These are phyloP conservation scores for Lepas anatifera DNA, from an alignment of 2,888 invertebrate species.

Conservation along the genomic window DNA sequence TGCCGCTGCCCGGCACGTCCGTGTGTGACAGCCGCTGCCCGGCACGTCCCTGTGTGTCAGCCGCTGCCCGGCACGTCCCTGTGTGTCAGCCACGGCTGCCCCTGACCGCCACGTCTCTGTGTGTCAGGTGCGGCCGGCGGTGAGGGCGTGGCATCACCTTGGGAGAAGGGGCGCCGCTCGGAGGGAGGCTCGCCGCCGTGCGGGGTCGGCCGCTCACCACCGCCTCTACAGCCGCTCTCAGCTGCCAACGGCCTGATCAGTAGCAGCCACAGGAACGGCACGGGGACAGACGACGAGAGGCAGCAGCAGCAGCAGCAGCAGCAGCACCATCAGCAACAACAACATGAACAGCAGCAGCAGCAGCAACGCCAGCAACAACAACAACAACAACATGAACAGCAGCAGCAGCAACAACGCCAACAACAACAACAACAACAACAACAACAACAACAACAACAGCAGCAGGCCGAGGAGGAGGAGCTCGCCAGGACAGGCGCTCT, in stretches of 20 bases:
- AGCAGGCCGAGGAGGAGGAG: background rate
- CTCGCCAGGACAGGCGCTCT: slow-evolving; percentile 41
- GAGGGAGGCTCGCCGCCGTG: background rate
- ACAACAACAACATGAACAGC: background rate
- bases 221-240: background rate
- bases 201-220: background rate
- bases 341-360: background rate
- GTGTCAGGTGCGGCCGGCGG: background rate
- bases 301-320: too few relatives aligned
- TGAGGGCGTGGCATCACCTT: background rate
- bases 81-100: background rate
- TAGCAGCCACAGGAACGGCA: background rate
- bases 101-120: background rate
- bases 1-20: too few relatives aligned
- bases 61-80: background rate
- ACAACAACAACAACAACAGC: too few relatives aligned
- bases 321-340: too few relatives aligned
- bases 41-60: background rate
- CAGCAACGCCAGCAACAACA: background rate
- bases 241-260: slow-evolving; percentile 2
- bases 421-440: background rate
- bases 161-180: background rate
- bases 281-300: background rate
- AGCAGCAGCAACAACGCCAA: background rate
- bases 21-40: background rate